Conservation (phyloP, 1,140 invertebrate species). For the Brachionus rotundiformis region DNA sequence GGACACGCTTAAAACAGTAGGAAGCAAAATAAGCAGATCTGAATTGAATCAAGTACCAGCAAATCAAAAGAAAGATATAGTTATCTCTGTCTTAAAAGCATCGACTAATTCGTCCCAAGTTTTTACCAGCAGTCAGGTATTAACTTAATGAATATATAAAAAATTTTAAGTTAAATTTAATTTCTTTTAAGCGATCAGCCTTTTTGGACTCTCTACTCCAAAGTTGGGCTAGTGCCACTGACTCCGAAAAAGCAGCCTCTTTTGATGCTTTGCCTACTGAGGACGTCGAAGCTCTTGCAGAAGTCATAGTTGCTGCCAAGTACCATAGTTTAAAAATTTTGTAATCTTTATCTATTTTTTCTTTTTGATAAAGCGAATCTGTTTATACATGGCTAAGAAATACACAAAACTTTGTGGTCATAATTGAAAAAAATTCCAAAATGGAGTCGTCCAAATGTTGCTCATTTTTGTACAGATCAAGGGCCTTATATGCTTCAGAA, state of each 20-base stretch:
- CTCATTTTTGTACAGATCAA: slow-evolving; percentile 19
- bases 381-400: not conserved
- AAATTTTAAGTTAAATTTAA: not conserved
- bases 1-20: not conserved
- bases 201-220: not conserved
- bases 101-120: not conserved
- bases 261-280: not conserved
- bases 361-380: no score
- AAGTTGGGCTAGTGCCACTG: not conserved
- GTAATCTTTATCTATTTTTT: not conserved
- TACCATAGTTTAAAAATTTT: no score
- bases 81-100: not conserved
- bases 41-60: not conserved
- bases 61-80: not conserved
- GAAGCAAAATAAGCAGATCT: not conserved
- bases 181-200: not conserved
- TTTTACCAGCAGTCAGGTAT: slow-evolving; percentile 14
- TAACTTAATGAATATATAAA: not conserved
- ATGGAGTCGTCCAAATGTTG: slow-evolving; percentile 1
- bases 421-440: slow-evolving; percentile 13
- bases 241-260: not conserved
- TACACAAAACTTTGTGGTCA: not conserved
- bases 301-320: not conserved
- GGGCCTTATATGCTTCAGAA: not conserved
- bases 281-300: not conserved